A percentile compares a stretch with the other conserved stretches of the same genome.
phyloP scores from a whole-genome alignment of 2,113 vertebrate species.

The Nipponia nippon region DNA sequence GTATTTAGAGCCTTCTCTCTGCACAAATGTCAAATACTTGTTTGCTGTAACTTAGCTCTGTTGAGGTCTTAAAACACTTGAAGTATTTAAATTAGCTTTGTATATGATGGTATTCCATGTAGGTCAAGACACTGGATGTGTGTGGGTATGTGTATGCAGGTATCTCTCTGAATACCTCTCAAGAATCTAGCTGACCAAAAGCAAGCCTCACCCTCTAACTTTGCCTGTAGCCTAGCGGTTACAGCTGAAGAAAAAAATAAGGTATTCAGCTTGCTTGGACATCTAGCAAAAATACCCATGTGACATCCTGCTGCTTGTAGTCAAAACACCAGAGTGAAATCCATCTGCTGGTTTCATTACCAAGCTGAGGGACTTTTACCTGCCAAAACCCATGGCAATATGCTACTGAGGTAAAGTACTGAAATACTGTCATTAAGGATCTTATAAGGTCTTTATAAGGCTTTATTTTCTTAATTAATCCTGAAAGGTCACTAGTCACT shows the following conservation, averaged over 20 bases:
- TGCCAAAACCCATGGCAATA: neutral
- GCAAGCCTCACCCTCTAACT: neutral
- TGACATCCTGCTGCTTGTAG: neutral
- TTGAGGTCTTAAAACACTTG: neutral
- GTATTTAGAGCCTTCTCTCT: neutral
- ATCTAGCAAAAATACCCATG: neutral
- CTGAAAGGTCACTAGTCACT: neutral
- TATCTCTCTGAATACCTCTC: neutral
- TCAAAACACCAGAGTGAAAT: neutral
- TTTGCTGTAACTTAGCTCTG: neutral
- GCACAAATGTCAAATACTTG: neutral
- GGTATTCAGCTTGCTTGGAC: neutral
- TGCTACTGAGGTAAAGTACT: neutral
- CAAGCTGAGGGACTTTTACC: neutral
- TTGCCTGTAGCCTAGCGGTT: neutral
- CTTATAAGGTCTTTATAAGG: neutral
- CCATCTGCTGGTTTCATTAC: neutral
- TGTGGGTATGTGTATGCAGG: neutral
- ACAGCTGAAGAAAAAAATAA: neutral
- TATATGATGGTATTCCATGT: neutral
- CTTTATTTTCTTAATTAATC: neutral
- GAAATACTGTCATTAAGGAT: neutral
- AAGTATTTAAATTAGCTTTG: neutral
- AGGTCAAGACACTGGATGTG: neutral
- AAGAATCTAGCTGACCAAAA: neutral